Evolutionary conservation across 2,113 vertebrate species (phyloP), one percentile per base, ranked within the genome.

Genomic region (Oreotrochilus melanogaster): DNA sequence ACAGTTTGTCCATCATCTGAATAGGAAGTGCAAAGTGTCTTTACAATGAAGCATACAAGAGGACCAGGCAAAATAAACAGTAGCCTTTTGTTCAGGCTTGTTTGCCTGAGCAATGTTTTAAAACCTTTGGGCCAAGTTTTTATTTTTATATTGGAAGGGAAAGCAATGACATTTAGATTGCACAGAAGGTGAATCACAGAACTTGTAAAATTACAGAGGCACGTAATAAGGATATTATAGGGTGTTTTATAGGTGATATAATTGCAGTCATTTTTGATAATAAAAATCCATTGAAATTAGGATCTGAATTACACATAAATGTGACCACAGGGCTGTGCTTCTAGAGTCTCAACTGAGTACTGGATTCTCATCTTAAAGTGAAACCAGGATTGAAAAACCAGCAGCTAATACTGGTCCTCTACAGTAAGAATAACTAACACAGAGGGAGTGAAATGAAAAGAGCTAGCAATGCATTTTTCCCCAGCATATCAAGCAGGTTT

Each of bases 401-500:
- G 58, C 88, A 97, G 83, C 87, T 90, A 96, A 42, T 90, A 91
- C 60, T 97, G 93, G 86, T 96, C 87, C 91, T 86, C 95, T 89
- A 89, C 92, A 89, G 94, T 83, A 96, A 96, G 96, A 98, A 97
- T 96, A 97, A 97, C 97, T 97, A 96, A 98, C 93, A 95, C 82
- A 95, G 88, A 97, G 87, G 78, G 97, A 98, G 92, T 57, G 94
- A 97, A 98, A 97, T 97, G 97, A 98, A 98, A 98, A 97, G 96
- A 97, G 96, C 97, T 96, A 81, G 98, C 96, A 98, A 95, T 95
- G 97, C 97, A 95, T 97, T 97, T 89, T 97, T 97, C 97, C 97
- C 97, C 96, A 98, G 98, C 98, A 98, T 98, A 98, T 98, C 97
- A 98, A 98, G 98, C 98, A 98, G 97, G 97, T 98, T 98, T 98